Base-by-base conservation (phyloP, 2,113 vertebrate genomes). In the Sylvietta virens region DNA sequence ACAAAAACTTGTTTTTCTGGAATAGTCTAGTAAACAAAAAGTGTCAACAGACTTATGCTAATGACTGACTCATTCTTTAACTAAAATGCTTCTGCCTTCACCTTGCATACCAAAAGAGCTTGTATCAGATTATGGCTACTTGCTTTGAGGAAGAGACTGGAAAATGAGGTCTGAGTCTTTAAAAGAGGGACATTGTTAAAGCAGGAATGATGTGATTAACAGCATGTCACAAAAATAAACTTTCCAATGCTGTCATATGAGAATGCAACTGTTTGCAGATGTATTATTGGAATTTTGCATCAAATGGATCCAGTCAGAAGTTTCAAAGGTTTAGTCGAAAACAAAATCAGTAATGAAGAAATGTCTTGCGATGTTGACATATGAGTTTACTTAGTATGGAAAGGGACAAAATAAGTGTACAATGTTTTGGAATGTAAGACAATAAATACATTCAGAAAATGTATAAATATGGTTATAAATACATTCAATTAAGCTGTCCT, bases 401-500 rank as follows among this genome's bases (percentile, higher is more conserved):
- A 69, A 77, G 37, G 23, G 77, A 69, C 16, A 91, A 91, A 94
- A 19, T 35, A 64, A 70, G 14, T 47, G 45, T 85, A 26, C 47
- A 62, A 5, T 70, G 30, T 10, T 70, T 82, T 80, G 74, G 74
- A 86, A 95, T 90, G 58, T 91, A 81, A 66, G 24, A 94, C 12
- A 66, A 84, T 35, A 76, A 92, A 78, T 54, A 39, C 18, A n/a
- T 50, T 70, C 64, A 56, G n/a, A 91, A 95, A 91, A 83, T 66
- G 54, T 94, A 85, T 42, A 85, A 72, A 70, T 77, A 70, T 37
- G 35, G 24, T 51, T 97, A 84, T 93, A 92, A 95, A 94, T 93
- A 42, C 42, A 73, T 94, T 93, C 67, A 91, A 91, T 91, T 90
- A 88, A 94, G 70, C 93, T 95, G 84, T 93, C 78, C 30, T 91